A percentile compares a stretch with the other conserved stretches of the same genome.
These are phyloP conservation scores for Platichthys flesus DNA, from an alignment of 2,113 vertebrate species.

Conservation along the genomic window DNA sequence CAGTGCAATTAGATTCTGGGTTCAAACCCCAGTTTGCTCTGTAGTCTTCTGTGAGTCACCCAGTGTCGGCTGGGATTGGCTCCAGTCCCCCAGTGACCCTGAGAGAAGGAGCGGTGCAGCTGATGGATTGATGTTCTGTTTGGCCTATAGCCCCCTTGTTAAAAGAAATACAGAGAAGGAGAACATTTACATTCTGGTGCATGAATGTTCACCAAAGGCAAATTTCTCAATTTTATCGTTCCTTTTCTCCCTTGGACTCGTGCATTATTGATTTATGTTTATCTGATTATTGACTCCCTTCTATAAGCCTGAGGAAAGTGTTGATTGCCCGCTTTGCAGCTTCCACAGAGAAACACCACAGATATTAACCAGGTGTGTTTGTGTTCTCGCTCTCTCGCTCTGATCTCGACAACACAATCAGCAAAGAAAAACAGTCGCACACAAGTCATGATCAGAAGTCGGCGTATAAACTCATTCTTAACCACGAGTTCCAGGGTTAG, in stretches of 20 bases:
- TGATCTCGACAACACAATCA: conserved; percentile 10
- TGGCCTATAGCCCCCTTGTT: not conserved
- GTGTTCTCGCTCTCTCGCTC: not conserved
- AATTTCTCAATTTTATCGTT: too few species aligned
- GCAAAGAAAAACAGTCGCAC: not conserved
- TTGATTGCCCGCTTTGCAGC: not conserved
- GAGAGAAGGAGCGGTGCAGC: too few species aligned
- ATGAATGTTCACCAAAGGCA: not conserved
- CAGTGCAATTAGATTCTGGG: not conserved
- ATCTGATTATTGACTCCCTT: conserved; percentile 8
- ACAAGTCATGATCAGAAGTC: not conserved
- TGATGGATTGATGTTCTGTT: not conserved
- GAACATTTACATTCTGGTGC: not conserved
- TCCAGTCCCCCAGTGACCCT: not conserved
- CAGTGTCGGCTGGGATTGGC: too few species aligned
- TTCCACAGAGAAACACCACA: not conserved
- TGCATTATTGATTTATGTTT: conserved; percentile 8
- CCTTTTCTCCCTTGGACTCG: not conserved
- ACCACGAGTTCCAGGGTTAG: not conserved
- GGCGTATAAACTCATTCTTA: not conserved
- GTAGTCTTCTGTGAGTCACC: not conserved
- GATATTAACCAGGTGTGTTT: conserved; percentile 11
- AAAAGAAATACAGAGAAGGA: not conserved
- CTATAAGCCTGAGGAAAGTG: not conserved
- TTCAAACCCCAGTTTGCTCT: not conserved